Conservation (phyloP, 1,140 invertebrate species). For the Drosophila pectinifera region DNA sequence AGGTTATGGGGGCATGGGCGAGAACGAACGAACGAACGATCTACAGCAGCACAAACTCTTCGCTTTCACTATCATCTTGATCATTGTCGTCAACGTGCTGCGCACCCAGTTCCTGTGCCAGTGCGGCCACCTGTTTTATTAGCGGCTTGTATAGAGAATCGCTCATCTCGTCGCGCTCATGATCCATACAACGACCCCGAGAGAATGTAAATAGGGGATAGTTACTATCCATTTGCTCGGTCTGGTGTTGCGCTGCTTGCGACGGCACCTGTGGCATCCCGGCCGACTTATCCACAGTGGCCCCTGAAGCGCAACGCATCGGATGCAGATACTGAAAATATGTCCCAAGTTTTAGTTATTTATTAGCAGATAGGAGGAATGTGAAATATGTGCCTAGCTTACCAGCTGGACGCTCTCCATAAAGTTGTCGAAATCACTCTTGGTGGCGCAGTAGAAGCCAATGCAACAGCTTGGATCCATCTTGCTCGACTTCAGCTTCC, state of each 20-base stretch:
- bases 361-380: not conserved
- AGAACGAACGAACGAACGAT: slow-evolving; percentile 1
- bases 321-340: slow-evolving; percentile 87
- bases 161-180: slow-evolving; percentile 84
- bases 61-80: slow-evolving; percentile 89
- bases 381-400: slow-evolving; percentile 36
- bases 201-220: slow-evolving; percentile 94
- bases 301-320: slow-evolving; percentile 85
- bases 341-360: no score
- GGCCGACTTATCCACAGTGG: slow-evolving; percentile 49
- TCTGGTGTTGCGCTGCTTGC: slow-evolving; percentile 36
- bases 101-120: slow-evolving; percentile 84
- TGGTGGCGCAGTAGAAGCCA: slow-evolving; percentile 93
- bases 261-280: slow-evolving; percentile 13
- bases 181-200: slow-evolving; percentile 88
- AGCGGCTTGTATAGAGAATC: slow-evolving; percentile 86
- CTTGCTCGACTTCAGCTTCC: slow-evolving; percentile 93
- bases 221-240: slow-evolving; percentile 86
- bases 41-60: slow-evolving; percentile 89
- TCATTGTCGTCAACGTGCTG: slow-evolving; percentile 86
- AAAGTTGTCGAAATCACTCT: slow-evolving; percentile 92
- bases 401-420: slow-evolving; percentile 89
- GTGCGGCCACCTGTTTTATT: slow-evolving; percentile 86
- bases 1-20: slow-evolving; percentile 8
- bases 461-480: slow-evolving; percentile 97